Percentiles rank a stretch among this genome's conserved stretches.
Conservation (phyloP, 1,140 invertebrate species). For the Euwallacea fornicatus region DNA sequence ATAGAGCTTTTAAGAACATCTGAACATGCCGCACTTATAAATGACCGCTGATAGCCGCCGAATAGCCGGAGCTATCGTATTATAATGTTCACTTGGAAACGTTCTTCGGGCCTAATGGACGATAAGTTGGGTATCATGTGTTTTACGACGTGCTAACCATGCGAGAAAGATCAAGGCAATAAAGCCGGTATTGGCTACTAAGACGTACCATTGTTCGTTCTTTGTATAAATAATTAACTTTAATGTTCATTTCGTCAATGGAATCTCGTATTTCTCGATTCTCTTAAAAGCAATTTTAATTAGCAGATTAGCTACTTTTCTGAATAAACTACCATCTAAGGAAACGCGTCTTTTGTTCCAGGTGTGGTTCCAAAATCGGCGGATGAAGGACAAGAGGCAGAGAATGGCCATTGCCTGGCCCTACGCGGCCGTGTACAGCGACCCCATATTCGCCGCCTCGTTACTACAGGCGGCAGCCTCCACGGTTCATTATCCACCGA, state of each 20-base stretch:
- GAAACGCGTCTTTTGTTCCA: conserved; percentile 54
- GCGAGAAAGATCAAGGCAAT: conserved; percentile 43
- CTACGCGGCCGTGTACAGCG: conserved; percentile 88
- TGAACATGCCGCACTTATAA: conserved; percentile 41
- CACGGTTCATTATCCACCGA: conserved; percentile 55
- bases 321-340: conserved; percentile 37
- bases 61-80: conserved; percentile 9
- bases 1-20: conserved; percentile 50
- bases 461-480: conserved; percentile 85
- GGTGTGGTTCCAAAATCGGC: conserved; percentile 99
- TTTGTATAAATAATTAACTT: conserved; percentile 41
- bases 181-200: conserved; percentile 31
- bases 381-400: conserved; percentile 99
- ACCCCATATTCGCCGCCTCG: conserved; percentile 89
- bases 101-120: conserved; percentile 42
- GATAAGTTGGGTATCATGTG: conserved; percentile 48
- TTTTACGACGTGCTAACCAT: conserved; percentile 49
- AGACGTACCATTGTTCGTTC: conserved; percentile 32
- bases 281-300: conserved; percentile 8
- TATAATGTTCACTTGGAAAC: conserved; percentile 15
- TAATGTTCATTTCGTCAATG: conserved; percentile 25
- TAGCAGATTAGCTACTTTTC: background rate
- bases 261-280: conserved; percentile 22
- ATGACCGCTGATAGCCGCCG: conserved; percentile 17
- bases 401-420: conserved; percentile 92